Percentiles rank a stretch among this genome's conserved stretches.
These are phyloP conservation scores for Drosophila bunnanda DNA, from an alignment of 2,888 invertebrate species.

Conservation along the genomic window DNA sequence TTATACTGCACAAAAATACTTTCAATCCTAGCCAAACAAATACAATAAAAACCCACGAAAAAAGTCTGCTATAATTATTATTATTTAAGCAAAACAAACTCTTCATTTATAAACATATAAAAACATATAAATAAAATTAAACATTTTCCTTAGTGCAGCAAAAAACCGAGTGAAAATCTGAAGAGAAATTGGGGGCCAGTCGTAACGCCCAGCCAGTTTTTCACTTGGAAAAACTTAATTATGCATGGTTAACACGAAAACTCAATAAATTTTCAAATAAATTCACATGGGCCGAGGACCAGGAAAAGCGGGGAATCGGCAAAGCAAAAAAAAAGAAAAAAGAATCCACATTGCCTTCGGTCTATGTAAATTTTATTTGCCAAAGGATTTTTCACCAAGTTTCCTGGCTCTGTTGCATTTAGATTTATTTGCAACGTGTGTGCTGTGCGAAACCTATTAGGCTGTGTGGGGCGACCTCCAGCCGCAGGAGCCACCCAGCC, in stretches of 20 bases:
- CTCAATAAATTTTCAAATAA: conserved; percentile 83
- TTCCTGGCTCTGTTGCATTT: conserved; percentile 72
- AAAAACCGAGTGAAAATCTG: not conserved
- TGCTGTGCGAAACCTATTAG: conserved; percentile 78
- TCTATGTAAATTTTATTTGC: conserved; percentile 78
- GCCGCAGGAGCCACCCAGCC: not conserved
- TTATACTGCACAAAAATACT: not conserved
- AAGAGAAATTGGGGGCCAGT: conserved; percentile 16
- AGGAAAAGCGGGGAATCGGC: not conserved
- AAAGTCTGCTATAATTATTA: not conserved
- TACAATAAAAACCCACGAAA: not conserved
- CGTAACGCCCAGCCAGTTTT: conserved; percentile 43
- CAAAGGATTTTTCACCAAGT: conserved; percentile 77
- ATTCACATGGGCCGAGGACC: conserved; percentile 54
- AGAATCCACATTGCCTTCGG: conserved; percentile 15
- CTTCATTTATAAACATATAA: not conserved
- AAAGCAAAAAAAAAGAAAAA: not conserved
- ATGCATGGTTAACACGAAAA: conserved; percentile 84
- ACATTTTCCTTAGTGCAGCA: not conserved
- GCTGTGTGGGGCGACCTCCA: conserved; percentile 8
- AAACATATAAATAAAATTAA: not conserved
- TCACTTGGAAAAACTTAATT: conserved; percentile 79
- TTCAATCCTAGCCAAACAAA: not conserved
- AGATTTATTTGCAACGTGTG: conserved; percentile 77
- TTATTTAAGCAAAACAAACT: not conserved